Conservation (phyloP, 2,113 vertebrate species). For the Zosterops pallidus region DNA sequence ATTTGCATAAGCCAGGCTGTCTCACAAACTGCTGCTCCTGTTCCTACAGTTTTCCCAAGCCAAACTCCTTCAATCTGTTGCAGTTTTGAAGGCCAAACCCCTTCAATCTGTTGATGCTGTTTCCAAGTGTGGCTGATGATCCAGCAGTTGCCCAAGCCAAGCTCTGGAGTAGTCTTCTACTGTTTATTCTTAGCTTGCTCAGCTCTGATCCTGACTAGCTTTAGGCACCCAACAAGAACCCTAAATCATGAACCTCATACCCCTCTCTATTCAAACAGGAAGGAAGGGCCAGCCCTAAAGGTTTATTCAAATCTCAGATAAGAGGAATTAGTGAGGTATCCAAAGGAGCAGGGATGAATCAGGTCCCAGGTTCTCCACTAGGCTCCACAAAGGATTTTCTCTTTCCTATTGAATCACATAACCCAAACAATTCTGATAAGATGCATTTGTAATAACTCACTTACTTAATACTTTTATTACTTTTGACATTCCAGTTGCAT, state of each 20-base stretch:
- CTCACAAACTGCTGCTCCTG: conserved; percentile 60
- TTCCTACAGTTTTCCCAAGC: conserved; percentile 55
- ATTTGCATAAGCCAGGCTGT: conserved; percentile 59
- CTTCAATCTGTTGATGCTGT: conserved; percentile 58
- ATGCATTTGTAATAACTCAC: neutral
- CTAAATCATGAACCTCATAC: neutral
- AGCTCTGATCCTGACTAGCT: neutral
- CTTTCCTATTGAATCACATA: neutral
- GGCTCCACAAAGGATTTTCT: neutral
- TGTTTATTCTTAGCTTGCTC: conserved; percentile 47
- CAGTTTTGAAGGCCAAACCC: conserved; percentile 62
- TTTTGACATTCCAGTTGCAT: neutral
- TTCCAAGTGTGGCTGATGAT: conserved; percentile 60
- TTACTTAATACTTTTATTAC: neutral
- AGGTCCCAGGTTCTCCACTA: neutral
- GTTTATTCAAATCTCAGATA: neutral
- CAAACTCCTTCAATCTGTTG: conserved; percentile 67
- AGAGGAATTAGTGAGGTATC: neutral
- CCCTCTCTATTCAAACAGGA: neutral
- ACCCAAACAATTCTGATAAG: neutral
- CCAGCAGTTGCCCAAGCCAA: conserved; percentile 57
- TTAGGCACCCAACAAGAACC: neutral
- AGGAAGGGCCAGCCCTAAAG: neutral
- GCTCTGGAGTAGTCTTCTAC: neutral
- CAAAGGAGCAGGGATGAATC: neutral